phyloP scores from a whole-genome alignment of 1,140 invertebrate genomes.

The Geopemphigus sp. region DNA sequence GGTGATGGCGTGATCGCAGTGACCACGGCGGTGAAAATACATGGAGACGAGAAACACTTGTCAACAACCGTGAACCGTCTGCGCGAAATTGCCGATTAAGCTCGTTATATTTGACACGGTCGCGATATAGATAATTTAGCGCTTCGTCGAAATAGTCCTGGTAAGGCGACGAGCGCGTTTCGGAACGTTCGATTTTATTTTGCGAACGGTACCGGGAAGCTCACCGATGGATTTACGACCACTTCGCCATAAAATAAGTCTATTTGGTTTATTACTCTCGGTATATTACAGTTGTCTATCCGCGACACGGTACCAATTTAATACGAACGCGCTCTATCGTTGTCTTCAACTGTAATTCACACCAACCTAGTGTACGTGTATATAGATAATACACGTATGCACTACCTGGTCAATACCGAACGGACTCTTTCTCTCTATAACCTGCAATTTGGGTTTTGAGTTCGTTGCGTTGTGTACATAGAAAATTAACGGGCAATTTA shows the following conservation, averaged over 20 bases:
- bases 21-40: not conserved
- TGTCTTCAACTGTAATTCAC: too few species aligned
- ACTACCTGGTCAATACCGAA: too few species aligned
- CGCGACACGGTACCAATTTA: too few species aligned
- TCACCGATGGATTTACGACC: not conserved
- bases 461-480: too few species aligned
- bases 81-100: not conserved
- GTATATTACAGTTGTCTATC: not conserved
- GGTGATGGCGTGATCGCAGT: not conserved
- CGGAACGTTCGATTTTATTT: slow-evolving; percentile 16
- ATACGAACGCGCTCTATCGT: too few species aligned
- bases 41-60: not conserved
- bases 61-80: not conserved
- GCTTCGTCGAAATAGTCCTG: not conserved
- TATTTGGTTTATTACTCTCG: slow-evolving; percentile 2
- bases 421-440: too few species aligned
- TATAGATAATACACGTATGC: too few species aligned
- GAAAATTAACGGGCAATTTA: too few species aligned
- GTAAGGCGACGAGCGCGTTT: not conserved
- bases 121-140: not conserved
- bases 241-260: not conserved
- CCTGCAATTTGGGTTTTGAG: too few species aligned
- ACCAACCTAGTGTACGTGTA: too few species aligned
- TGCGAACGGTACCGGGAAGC: not conserved
- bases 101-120: not conserved